Percentiles rank a stretch among this genome's conserved stretches.
phyloP scores from a whole-genome alignment of 2,888 invertebrate genomes.

The Xanthorhoe designata region DNA sequence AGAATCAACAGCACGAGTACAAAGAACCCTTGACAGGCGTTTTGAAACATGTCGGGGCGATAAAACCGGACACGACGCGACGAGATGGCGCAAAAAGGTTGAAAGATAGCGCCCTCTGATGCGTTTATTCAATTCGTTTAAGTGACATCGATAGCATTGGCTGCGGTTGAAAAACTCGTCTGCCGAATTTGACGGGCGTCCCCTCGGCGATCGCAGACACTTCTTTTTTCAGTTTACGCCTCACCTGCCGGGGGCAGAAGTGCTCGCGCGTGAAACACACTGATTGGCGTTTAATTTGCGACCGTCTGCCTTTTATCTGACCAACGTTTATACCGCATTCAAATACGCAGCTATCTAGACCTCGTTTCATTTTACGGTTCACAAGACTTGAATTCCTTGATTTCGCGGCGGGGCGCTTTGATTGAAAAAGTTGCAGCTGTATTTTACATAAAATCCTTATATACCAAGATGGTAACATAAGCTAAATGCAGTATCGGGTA shows the following conservation, averaged over 20 bases:
- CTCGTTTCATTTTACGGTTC: not conserved
- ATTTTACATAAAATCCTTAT: conserved; percentile 48
- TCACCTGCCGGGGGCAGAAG: conserved; percentile 73
- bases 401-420: conserved; percentile 18
- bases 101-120: conserved; percentile 69
- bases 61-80: conserved; percentile 50
- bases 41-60: conserved; percentile 51
- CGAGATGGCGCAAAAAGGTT: conserved; percentile 49
- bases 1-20: conserved; percentile 41
- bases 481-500: conserved; percentile 83
- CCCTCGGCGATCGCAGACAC: conserved; percentile 57
- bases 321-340: conserved; percentile 20
- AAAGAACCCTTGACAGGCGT: conserved; percentile 47
- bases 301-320: conserved; percentile 61
- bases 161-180: conserved; percentile 80
- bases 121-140: conserved; percentile 83
- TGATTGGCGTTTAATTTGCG: conserved; percentile 75
- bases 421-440: conserved; percentile 42
- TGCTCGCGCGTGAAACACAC: conserved; percentile 69
- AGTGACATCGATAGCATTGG: conserved; percentile 83
- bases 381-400: conserved; percentile 4
- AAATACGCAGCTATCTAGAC: not conserved
- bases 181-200: conserved; percentile 71
- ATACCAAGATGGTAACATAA: conserved; percentile 65
- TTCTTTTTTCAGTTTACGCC: conserved; percentile 77